Evolutionary conservation across 2,113 vertebrate species (phyloP).

Genomic region (Isichthys henryi): DNA sequence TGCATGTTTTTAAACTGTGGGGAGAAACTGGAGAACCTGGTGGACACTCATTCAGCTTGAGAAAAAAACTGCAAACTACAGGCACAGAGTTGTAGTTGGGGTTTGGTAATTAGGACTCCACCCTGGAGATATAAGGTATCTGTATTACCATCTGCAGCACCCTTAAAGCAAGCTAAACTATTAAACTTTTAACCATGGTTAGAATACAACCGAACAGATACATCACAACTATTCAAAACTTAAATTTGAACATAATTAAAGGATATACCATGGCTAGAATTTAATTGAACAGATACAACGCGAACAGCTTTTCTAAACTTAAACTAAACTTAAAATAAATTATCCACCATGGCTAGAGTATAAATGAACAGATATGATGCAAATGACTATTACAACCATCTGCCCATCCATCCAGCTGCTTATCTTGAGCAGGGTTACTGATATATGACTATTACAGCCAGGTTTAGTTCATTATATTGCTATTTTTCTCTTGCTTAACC

Average conservation of each 20-base stretch:
- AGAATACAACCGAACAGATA: not conserved
- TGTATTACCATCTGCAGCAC: not conserved
- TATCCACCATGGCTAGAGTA: not conserved
- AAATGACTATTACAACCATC: not conserved
- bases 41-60: not conserved
- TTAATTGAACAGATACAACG: not conserved
- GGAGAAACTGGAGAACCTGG: not conserved
- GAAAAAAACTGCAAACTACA: not conserved
- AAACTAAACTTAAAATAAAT: not conserved
- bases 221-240: not conserved
- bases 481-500: not conserved
- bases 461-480: not conserved
- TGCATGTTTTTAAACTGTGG: not conserved
- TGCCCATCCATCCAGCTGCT: not conserved
- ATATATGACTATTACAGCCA: not conserved
- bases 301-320: not conserved
- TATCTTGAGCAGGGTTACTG: not conserved
- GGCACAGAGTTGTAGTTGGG: not conserved
- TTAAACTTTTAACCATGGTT: not conserved
- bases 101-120: not conserved
- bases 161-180: not conserved
- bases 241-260: not conserved
- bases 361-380: not conserved
- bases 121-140: not conserved
- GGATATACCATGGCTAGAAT: not conserved